Evolutionary conservation across 1,140 invertebrate genomes (phyloP).

Genomic region (Thaumetopoea pityocampa): DNA sequence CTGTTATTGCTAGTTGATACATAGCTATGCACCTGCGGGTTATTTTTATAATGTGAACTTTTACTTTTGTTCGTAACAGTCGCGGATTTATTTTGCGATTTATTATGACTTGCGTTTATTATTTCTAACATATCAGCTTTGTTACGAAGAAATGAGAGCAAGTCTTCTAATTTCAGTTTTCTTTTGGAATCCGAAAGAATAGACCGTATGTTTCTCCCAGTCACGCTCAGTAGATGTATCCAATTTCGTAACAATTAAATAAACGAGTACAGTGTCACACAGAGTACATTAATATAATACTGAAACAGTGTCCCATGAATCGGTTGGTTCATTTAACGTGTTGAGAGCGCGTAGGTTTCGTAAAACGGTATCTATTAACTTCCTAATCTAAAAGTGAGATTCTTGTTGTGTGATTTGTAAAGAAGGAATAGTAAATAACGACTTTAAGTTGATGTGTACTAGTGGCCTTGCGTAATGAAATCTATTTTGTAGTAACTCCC

Average conservation of each 20-base stretch:
- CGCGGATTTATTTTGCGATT: neutral
- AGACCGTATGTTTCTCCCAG: conserved; percentile 6
- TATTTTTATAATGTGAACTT: neutral
- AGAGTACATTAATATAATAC: too few relatives aligned
- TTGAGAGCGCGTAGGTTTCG: conserved; percentile 9
- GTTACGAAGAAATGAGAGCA: conserved; percentile 16
- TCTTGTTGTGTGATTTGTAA: conserved; percentile 26
- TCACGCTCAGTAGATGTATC: conserved; percentile 9
- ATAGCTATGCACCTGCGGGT: conserved; percentile 5
- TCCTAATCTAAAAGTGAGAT: conserved; percentile 2
- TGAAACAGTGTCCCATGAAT: conserved; percentile 8
- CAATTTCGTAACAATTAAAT: conserved; percentile 8
- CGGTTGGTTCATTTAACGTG: conserved; percentile 5
- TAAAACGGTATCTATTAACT: conserved; percentile 8
- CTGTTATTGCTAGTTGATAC: conserved; percentile 8
- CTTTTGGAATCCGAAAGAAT: neutral
- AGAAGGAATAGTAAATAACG: conserved; percentile 21
- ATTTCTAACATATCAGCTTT: conserved; percentile 13
- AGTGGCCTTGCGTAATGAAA: conserved; percentile 34
- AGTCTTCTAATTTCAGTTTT: conserved; percentile 9
- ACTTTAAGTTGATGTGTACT: conserved; percentile 29
- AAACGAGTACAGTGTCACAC: conserved; percentile 14
- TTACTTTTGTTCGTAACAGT: too few relatives aligned
- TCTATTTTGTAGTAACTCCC: conserved; percentile 30
- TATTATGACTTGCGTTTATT: neutral